Conservation (phyloP, 2,888 invertebrate species). For the Eupithecia abbreviata region DNA sequence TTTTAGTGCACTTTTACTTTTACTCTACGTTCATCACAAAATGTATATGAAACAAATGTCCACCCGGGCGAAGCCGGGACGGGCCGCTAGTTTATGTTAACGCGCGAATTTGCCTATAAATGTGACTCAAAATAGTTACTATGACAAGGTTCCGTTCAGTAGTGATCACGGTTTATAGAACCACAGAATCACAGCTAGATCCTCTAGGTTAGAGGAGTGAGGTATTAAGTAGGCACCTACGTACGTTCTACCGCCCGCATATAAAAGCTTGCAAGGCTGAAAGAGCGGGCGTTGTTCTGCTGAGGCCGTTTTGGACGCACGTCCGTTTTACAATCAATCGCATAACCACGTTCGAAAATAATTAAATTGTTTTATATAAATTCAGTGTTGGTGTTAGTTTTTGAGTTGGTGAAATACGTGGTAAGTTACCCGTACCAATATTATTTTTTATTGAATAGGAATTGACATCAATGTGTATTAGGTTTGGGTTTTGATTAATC, state of each 20-base stretch:
- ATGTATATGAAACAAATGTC: too few relatives aligned
- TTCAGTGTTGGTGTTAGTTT: constrained; percentile 4
- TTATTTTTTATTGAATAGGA: too few relatives aligned
- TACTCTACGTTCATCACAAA: too few relatives aligned
- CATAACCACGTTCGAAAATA: constrained; percentile 14
- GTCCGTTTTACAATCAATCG: constrained; percentile 43
- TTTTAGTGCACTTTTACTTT: too few relatives aligned
- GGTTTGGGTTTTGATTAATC: not conserved
- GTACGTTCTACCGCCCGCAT: constrained; percentile 54
- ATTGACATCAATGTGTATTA: not conserved
- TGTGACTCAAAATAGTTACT: not conserved
- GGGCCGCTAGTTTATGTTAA: too few relatives aligned
- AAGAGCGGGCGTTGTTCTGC: constrained; percentile 70
- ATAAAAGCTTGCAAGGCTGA: constrained; percentile 68
- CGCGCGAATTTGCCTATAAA: not conserved
- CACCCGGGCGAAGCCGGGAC: too few relatives aligned
- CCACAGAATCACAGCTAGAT: not conserved
- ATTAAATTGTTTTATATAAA: too few relatives aligned
- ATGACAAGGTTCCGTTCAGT: not conserved
- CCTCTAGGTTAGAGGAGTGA: constrained; percentile 45
- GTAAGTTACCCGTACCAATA: constrained; percentile 4
- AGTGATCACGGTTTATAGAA: not conserved
- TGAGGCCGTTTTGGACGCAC: constrained; percentile 54
- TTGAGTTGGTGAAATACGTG: not conserved
- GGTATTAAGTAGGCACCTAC: constrained; percentile 36